Percentiles rank a stretch among this genome's conserved stretches.
Evolutionary conservation across 92 coral and sea anemone genomes (phyloP).

Genomic region (Palythoa heliodiscus): DNA sequence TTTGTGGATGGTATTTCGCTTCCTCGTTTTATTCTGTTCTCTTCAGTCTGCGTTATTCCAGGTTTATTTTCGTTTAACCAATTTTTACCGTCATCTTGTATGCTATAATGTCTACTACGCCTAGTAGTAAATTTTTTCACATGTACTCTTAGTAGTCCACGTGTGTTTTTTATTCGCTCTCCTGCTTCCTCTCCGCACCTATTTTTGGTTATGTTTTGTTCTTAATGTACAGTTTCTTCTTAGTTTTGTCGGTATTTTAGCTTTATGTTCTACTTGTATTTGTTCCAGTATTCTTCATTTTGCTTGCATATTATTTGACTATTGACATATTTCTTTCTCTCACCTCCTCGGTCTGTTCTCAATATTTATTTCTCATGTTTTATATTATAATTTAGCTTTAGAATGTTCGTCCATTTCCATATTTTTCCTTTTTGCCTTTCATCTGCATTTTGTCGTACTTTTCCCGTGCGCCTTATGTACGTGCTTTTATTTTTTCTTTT

Average conservation of each 20-base stretch:
- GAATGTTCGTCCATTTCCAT: background rate
- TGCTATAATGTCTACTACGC: constrained; percentile 1
- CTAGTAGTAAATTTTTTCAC: background rate
- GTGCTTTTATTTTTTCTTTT: background rate
- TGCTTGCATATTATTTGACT: background rate
- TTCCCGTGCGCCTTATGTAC: background rate
- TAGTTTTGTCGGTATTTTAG: constrained; percentile 7
- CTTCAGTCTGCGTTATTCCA: background rate
- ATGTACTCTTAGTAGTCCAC: background rate
- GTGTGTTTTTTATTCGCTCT: background rate
- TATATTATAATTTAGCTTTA: background rate
- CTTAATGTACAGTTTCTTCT: background rate
- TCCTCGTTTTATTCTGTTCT: background rate
- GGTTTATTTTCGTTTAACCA: constrained; percentile 1
- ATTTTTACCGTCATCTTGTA: background rate
- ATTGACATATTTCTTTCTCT: constrained; percentile 10
- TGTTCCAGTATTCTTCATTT: constrained; percentile 3
- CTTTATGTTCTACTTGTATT: constrained; percentile 3
- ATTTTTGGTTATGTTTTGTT: background rate
- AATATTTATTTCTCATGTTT: background rate
- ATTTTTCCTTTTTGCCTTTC: background rate
- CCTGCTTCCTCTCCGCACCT: too few relatives aligned
- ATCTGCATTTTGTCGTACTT: background rate
- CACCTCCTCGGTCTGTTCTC: background rate
- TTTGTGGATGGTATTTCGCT: background rate